Conservation (phyloP, 2,888 invertebrate genomes). For the Trachelus troglodyta region DNA sequence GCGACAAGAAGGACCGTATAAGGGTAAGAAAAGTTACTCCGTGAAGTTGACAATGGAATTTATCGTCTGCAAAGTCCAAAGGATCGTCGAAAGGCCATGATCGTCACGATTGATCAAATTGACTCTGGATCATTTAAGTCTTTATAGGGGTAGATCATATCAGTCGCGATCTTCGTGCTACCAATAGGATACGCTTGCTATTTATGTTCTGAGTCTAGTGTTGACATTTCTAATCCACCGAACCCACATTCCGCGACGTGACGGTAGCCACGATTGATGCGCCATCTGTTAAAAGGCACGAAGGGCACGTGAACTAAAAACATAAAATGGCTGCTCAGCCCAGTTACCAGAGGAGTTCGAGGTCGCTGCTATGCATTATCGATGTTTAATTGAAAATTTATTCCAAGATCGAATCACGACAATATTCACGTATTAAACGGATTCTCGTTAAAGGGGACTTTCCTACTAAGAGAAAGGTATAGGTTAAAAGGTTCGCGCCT, state of each 20-base stretch:
- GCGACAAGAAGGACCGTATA: no score
- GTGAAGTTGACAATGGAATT: conserved; percentile 39
- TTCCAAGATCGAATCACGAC: no score
- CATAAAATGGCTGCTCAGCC: no score
- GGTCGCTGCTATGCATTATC: no score
- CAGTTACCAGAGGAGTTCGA: no score
- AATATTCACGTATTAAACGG: no score
- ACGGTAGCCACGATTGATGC: conserved; percentile 36
- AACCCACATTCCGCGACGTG: conserved; percentile 53
- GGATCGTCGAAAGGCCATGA: conserved; percentile 53
- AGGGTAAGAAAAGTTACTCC: no score
- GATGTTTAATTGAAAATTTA: no score
- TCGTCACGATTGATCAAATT: conserved; percentile 51
- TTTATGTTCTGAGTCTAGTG: conserved; percentile 30
- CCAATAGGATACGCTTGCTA: conserved; percentile 56
- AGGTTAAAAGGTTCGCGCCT: no score
- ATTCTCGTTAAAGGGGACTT: no score
- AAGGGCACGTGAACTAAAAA: no score
- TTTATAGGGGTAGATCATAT: conserved; percentile 27
- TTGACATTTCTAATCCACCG: conserved; percentile 42
- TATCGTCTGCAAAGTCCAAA: conserved; percentile 33
- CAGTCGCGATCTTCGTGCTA: conserved; percentile 52
- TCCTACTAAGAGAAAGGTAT: no score
- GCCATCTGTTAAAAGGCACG: conserved; percentile 1
- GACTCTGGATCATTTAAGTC: conserved; percentile 28